Conservation (phyloP, 2,888 invertebrate species). For the Bugula neritina region DNA sequence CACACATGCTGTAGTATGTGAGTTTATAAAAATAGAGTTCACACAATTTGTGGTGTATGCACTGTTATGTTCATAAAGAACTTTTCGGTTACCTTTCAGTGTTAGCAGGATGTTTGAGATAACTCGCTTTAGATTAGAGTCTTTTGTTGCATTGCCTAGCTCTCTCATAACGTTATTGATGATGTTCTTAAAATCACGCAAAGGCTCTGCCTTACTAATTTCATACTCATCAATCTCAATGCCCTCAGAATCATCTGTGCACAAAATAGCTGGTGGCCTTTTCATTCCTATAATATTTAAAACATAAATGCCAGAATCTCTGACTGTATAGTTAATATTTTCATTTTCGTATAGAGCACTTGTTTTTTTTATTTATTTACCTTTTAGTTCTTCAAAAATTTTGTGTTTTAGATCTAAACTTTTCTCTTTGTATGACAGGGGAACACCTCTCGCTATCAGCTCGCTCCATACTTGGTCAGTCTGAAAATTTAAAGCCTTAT, state of each 20-base stretch:
- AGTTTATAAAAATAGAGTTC: too few species aligned
- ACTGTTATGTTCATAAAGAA: too few species aligned
- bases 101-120: neutral
- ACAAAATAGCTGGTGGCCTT: neutral
- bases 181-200: neutral
- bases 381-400: neutral
- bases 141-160: neutral
- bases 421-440: neutral
- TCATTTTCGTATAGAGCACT: neutral
- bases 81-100: neutral
- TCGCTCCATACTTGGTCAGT: neutral
- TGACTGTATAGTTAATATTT: neutral
- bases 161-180: neutral
- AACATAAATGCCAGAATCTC: neutral
- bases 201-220: neutral
- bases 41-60: too few species aligned
- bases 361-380: neutral
- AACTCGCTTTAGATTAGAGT: neutral
- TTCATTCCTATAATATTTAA: neutral
- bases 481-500: neutral
- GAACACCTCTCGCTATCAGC: neutral
- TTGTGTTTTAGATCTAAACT: neutral
- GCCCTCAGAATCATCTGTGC: neutral
- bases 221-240: neutral
- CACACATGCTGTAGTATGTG: too few species aligned